Evolutionary conservation across 2,113 vertebrate species (phyloP), one percentile per base, ranked within the genome.

Genomic region (Corvus moneduloides): DNA sequence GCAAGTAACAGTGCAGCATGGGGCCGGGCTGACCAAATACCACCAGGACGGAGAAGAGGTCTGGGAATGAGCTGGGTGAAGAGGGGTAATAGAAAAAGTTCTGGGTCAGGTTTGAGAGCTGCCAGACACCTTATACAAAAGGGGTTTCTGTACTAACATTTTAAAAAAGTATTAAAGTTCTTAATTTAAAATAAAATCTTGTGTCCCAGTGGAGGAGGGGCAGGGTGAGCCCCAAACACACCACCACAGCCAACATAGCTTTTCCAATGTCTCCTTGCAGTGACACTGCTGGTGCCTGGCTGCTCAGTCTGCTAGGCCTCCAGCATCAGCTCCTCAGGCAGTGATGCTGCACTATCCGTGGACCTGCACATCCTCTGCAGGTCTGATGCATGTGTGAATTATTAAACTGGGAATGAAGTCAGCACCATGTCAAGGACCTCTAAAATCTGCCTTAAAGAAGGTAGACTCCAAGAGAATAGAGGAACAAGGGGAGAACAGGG

Each of bases 351-450:
- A 54, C 61, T 55, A 33, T 52, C 64, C 0, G 0, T n/a, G 35
- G 39, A 43, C 61, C 84, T 35, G 84, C 78, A 82, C 61, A 58
- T 69, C 87, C 77, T 87, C 82, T 37, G 62, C 85, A 82, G 41
- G 69, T 46, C 90, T 96, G 94, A 87, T 0, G 16, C 46, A 13
- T 7, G 22, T 85, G 71, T 94, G 92, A 97, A 95, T 97, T 95
- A 96, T 94, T 95, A 63, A 94, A 85, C 85, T 1, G 4, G 82
- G 85, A 37, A 89, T 96, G 94, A 85, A 95, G 92, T 90, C 96
- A 88, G 88, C 92, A 92, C 78, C 90, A n/a, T 84, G 87, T 48
- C 86, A 94, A 61, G 61, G 90, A 93, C 94, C 93, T 96, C 91
- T 93, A 43, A 88, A 88, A 88, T 93, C 79, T 11, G 0, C 72